Conservation (phyloP, 2,113 vertebrate species). For the Melanerpes formicivorus region DNA sequence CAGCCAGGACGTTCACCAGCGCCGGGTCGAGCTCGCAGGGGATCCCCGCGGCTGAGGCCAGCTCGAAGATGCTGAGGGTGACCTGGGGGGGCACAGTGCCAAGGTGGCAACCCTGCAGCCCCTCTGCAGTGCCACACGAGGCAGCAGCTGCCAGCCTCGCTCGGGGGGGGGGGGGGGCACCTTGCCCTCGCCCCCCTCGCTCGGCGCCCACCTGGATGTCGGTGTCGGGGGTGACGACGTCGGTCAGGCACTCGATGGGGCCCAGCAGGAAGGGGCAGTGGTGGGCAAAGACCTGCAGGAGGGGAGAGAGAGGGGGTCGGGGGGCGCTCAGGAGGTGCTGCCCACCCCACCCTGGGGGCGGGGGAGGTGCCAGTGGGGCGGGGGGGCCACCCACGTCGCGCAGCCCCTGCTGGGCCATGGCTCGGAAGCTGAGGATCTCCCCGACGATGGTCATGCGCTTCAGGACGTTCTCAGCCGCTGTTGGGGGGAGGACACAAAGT, state of each 20-base stretch:
- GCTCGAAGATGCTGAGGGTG: conserved; percentile 85
- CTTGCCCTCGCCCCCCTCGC: fast-evolving
- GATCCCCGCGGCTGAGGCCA: conserved; percentile 88
- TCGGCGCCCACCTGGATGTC: conserved; percentile 86
- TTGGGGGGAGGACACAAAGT: not conserved
- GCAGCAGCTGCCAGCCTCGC: too few relatives aligned
- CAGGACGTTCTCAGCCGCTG: conserved; percentile 88
- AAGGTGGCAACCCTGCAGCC: too few relatives aligned
- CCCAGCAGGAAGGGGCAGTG: conserved; percentile 89
- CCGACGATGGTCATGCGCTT: conserved; percentile 96
- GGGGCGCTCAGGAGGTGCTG: not conserved
- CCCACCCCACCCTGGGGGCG: not conserved
- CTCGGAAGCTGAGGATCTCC: conserved; percentile 90
- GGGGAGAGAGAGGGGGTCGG: not conserved
- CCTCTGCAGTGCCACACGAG: too few relatives aligned
- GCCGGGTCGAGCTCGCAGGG: conserved; percentile 87
- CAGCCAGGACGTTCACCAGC: conserved; percentile 82
- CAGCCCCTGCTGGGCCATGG: conserved; percentile 87
- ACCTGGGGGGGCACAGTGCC: conserved; percentile 69
- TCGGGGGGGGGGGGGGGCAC: too few relatives aligned
- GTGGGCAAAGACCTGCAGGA: conserved; percentile 80
- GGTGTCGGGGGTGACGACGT: conserved; percentile 80
- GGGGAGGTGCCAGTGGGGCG: not conserved
- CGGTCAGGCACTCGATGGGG: conserved; percentile 83
- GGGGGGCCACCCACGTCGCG: conserved; percentile 77